Base-by-base conservation (phyloP, 2,888 invertebrate genomes). In the Acanthopleura granulata region DNA sequence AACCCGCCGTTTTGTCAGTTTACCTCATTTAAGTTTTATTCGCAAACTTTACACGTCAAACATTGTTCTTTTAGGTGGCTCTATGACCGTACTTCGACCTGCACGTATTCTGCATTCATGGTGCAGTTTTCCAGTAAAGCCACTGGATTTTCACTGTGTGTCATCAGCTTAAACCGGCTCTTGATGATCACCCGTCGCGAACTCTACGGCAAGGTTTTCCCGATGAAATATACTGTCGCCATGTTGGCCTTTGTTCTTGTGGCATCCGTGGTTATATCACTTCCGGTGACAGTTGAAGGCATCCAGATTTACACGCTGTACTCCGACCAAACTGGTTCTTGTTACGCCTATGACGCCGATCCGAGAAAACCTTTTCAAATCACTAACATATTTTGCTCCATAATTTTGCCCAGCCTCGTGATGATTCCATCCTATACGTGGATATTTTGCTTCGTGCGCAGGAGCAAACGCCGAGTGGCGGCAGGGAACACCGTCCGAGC, bases 321-420 rank as follows among this genome's bases (percentile, higher is more conserved):
- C 25, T 66, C 66, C 29, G 66, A 66, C 16, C 66, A 66, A 27
- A 66, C 66, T 16, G 66, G 66, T 27, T 66, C 66, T 16, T 66
- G 66, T 66, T 66, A 6, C 25, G 22, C 66, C 18, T 66, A 66
- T 27, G 66, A 66, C 29, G 66, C 66, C 25, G 16, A 22, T 66
- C 22, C 29, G 16, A 22, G 3, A 18, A 66, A 66, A 27, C 3
- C 29, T 16, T 66, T 66, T 27, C 27, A 66, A 27, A 16, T 66
- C 18, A 66, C 27, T 14, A 27, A 25, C 66, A 66, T 66, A 27
- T 66, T 66, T 27, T 16, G 18, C 27, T 3, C 25, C 3, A 66
- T 66, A 22, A 66, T 66, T 66, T 66, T 66, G 25, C 66, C 66
- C 22, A 66, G 25, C 25, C 4, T 66, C 3, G 66, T 66, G 22